Conservation (phyloP, 2,888 invertebrate genomes). For the Copidosoma aretas region DNA sequence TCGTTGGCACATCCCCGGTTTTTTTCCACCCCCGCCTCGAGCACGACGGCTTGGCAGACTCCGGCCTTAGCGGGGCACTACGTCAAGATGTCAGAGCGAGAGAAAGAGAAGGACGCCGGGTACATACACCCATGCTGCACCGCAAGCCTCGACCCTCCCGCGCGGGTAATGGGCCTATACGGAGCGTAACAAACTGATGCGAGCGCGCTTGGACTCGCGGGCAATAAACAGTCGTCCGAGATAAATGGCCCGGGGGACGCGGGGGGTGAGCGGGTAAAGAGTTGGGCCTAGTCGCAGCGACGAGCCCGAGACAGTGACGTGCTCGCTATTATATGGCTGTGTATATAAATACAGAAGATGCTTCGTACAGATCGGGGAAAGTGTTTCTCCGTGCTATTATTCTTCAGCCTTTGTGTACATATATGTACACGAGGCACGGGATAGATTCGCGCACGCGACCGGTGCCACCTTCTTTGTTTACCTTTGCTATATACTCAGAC, state of each 20-base stretch:
- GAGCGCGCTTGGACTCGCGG: slow-evolving; percentile 47
- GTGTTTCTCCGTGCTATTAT: slow-evolving; percentile 18
- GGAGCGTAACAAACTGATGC: slow-evolving; percentile 62
- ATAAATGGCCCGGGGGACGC: slow-evolving; percentile 54
- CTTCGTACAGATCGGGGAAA: slow-evolving; percentile 3
- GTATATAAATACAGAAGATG: too few species aligned
- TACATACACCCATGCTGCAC: background rate
- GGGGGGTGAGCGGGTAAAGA: too few species aligned
- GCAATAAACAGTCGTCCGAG: slow-evolving; percentile 62
- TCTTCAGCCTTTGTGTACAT: background rate
- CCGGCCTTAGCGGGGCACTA: slow-evolving; percentile 62
- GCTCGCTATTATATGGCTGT: too few species aligned
- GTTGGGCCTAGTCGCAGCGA: too few species aligned
- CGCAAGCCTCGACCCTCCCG: slow-evolving; percentile 24
- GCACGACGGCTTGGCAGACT: slow-evolving; percentile 44
- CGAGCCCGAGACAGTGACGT: too few species aligned
- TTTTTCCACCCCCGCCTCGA: background rate
- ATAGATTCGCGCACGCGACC: too few species aligned
- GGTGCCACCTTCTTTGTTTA: too few species aligned
- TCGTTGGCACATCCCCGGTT: background rate
- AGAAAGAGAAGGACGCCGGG: background rate
- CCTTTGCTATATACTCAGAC: too few species aligned
- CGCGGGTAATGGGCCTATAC: slow-evolving; percentile 61
- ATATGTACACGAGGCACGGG: too few species aligned
- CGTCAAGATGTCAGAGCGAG: slow-evolving; percentile 60